These are phyloP conservation scores for Tipula unca DNA, from an alignment of 2,888 invertebrate genomes.

Conservation along the genomic window DNA sequence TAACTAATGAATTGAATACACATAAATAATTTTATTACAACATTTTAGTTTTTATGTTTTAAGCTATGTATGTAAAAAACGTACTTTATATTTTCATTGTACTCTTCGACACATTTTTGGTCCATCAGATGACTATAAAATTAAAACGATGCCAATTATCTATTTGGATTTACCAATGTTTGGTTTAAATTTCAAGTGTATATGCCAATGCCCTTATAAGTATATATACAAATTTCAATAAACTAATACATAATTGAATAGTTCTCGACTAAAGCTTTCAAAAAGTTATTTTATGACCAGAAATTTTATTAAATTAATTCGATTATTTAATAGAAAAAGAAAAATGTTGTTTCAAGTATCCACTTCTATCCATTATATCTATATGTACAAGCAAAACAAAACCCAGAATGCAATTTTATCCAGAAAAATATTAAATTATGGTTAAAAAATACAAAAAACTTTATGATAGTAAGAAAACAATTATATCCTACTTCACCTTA, in stretches of 20 bases:
- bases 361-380: neutral
- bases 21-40: constrained; percentile 3
- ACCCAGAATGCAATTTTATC: neutral
- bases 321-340: neutral
- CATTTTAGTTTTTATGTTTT: neutral
- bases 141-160: too few species aligned
- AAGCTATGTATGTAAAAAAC: neutral
- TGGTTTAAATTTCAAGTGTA: neutral
- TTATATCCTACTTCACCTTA: neutral
- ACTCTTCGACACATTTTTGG: too few species aligned
- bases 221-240: neutral
- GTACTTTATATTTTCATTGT: neutral
- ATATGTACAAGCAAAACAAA: neutral
- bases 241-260: neutral
- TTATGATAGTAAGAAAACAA: neutral
- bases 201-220: neutral
- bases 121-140: too few species aligned
- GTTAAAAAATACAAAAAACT: neutral
- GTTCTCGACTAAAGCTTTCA: neutral
- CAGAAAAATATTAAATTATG: neutral
- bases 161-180: neutral
- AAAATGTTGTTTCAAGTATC: neutral
- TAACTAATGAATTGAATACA: neutral
- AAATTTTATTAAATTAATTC: neutral
- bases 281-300: neutral